Percentiles rank a stretch among this genome's conserved stretches.
phyloP scores from a whole-genome alignment of 23 tunicate genomes.

The Aplidium turbinatum region DNA sequence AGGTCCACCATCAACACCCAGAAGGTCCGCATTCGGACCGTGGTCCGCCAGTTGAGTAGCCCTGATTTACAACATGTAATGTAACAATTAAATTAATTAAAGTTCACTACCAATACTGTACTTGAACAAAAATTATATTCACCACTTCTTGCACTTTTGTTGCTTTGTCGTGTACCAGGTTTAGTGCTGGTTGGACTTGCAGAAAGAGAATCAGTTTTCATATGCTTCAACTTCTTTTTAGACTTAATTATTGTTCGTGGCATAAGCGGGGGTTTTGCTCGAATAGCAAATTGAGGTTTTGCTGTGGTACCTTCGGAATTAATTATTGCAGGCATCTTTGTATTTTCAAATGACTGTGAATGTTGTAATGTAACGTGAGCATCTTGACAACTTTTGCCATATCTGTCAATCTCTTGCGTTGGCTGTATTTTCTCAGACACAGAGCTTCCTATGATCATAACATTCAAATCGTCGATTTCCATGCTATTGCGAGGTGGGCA shows the following conservation, averaged over 20 bases:
- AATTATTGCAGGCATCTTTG: constrained; percentile 86
- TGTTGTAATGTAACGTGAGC: not conserved
- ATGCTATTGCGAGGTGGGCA: constrained; percentile 54
- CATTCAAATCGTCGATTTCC: constrained; percentile 60
- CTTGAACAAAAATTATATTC: too few relatives aligned
- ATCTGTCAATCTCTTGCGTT: too few relatives aligned
- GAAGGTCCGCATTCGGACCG: too few relatives aligned
- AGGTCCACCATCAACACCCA: too few relatives aligned
- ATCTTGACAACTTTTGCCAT: not conserved
- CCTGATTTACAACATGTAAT: too few relatives aligned
- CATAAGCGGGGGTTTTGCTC: constrained; percentile 66
- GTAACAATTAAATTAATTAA: too few relatives aligned
- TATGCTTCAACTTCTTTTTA: constrained; percentile 13
- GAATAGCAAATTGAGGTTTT: constrained; percentile 36
- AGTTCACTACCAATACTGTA: too few relatives aligned
- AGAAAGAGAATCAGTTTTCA: too few relatives aligned
- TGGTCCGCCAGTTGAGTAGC: too few relatives aligned
- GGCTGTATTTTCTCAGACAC: not conserved
- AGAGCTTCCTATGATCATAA: constrained; percentile 75
- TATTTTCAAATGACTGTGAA: not conserved
- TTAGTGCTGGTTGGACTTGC: too few relatives aligned
- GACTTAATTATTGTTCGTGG: constrained; percentile 59
- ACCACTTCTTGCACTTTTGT: too few relatives aligned
- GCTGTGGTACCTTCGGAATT: constrained; percentile 68
- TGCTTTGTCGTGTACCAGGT: too few relatives aligned